Conservation (phyloP, 2,888 invertebrate species). For the Coleophora flavipennella region DNA sequence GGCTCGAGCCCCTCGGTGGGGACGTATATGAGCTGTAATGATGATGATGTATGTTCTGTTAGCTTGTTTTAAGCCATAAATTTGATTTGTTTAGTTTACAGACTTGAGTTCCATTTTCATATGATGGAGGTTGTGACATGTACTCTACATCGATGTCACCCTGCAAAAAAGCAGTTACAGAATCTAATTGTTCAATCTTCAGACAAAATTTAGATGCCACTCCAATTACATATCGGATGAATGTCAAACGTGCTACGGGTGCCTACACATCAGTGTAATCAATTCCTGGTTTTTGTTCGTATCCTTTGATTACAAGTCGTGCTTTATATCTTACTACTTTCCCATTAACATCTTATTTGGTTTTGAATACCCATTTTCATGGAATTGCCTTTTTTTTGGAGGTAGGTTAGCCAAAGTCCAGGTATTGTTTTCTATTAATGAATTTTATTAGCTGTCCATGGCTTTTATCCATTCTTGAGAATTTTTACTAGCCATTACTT, state of each 20-base stretch:
- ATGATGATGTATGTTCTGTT: constrained; percentile 8
- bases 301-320: constrained; percentile 21
- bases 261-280: constrained; percentile 12
- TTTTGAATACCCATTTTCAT: constrained; percentile 21
- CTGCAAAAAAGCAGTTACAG: constrained; percentile 8
- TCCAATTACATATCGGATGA: constrained; percentile 9
- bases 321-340: constrained; percentile 17
- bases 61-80: constrained; percentile 11
- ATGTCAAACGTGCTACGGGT: constrained; percentile 11
- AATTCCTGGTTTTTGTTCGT: constrained; percentile 13
- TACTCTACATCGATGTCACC: constrained; percentile 13
- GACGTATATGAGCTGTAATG: too few relatives aligned
- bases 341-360: constrained; percentile 15
- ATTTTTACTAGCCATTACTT: constrained; percentile 10
- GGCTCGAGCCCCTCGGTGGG: too few relatives aligned
- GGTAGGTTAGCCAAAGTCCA: constrained; percentile 16
- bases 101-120: constrained; percentile 8
- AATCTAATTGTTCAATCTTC: constrained; percentile 11
- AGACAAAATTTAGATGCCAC: constrained; percentile 6
- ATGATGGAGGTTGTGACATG: constrained; percentile 10
- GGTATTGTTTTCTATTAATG: constrained; percentile 17
- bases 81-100: constrained; percentile 12
- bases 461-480: constrained; percentile 17
- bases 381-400: constrained; percentile 13
- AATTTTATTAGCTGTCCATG: constrained; percentile 17